These are phyloP conservation scores for Apaloderma vittatum DNA, from an alignment of 2,113 vertebrate genomes.

Conservation along the genomic window DNA sequence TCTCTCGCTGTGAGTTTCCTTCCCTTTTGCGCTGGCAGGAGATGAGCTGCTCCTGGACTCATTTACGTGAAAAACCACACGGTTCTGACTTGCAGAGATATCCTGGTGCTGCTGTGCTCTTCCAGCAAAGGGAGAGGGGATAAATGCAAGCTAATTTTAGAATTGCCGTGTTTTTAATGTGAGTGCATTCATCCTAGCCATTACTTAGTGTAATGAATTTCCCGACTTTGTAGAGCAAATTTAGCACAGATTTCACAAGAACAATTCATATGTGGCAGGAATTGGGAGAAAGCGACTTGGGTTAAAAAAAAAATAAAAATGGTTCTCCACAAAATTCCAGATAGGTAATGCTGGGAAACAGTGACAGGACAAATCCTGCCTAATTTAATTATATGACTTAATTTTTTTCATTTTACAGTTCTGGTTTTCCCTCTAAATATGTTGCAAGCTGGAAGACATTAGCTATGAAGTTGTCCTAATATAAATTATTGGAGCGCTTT, in stretches of 20 bases:
- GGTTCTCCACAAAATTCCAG: not conserved
- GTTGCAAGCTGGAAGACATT: not conserved
- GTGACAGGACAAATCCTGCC: not conserved
- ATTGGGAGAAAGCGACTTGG: not conserved
- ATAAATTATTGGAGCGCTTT: not conserved
- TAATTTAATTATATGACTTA: not conserved
- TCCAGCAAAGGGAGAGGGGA: not conserved
- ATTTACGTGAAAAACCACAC: not conserved
- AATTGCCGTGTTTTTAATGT: not conserved
- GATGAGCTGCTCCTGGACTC: not conserved
- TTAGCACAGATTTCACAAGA: not conserved
- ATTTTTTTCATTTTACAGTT: not conserved
- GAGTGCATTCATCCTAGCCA: not conserved
- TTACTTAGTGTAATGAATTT: not conserved
- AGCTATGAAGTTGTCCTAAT: not conserved
- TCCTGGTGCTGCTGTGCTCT: not conserved
- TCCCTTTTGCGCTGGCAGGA: not conserved
- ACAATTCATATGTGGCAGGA: not conserved
- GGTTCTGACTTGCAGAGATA: not conserved
- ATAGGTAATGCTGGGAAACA: not conserved
- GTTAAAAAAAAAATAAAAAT: no score
- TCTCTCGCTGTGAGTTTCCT: not conserved
- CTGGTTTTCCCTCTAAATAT: not conserved
- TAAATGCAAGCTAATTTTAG: not conserved
- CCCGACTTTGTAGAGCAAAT: not conserved